A percentile compares a stretch with the other conserved stretches of the same genome.
phyloP scores from a whole-genome alignment of 2,888 invertebrate species.

The Erebia epiphron region DNA sequence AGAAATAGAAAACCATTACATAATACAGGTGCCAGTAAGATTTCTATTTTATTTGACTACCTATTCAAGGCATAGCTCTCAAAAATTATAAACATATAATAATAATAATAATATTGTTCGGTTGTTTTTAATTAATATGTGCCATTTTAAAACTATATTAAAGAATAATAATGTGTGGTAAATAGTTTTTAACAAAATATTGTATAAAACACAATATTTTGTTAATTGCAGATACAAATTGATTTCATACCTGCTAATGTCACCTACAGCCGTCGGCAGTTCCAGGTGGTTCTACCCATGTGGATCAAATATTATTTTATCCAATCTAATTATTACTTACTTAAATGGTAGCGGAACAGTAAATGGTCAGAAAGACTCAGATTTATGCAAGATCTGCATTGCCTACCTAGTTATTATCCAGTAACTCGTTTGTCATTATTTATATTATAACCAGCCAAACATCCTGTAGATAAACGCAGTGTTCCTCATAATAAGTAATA shows the following conservation, averaged over 20 bases:
- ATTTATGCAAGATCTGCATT: not conserved
- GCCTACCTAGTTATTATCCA: conserved; percentile 6
- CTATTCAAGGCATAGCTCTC: no score
- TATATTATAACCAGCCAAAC: not conserved
- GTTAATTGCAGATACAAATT: not conserved
- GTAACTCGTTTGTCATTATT: conserved; percentile 5
- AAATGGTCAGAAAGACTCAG: not conserved
- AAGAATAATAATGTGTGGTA: no score
- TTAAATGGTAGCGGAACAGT: no score
- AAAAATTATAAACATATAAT: no score
- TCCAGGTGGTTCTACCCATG: not conserved
- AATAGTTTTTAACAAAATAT: no score
- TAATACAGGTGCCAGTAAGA: no score
- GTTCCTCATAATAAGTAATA: not conserved
- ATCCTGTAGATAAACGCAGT: not conserved
- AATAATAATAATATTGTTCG: no score
- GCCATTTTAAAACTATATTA: no score
- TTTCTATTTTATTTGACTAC: no score
- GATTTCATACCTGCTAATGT: not conserved
- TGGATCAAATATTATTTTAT: not conserved
- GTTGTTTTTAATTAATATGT: no score
- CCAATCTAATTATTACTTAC: not conserved
- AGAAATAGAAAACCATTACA: no score
- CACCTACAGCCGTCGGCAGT: not conserved
- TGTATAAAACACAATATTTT: no score